Evolutionary conservation across 1,140 invertebrate species (phyloP).

Genomic region (Rhagoletis zephyria): DNA sequence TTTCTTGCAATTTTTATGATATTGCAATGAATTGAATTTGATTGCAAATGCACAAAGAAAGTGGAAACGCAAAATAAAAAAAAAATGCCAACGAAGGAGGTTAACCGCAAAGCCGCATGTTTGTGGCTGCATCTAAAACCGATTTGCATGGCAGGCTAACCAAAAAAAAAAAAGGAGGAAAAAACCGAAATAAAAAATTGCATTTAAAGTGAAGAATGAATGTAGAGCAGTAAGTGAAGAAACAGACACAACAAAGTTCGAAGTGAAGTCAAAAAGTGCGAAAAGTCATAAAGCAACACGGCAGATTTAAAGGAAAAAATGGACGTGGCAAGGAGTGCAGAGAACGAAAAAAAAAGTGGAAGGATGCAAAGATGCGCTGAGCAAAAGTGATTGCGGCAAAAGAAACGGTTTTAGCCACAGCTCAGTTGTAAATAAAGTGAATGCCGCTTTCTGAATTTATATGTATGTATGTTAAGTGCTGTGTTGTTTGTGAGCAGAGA

Average conservation of each 20-base stretch:
- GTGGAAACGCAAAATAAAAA: not conserved
- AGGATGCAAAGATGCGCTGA: not conserved
- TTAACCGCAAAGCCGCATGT: slow-evolving; percentile 39
- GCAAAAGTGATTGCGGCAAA: not conserved
- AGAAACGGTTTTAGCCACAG: not conserved
- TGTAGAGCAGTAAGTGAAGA: too few species aligned
- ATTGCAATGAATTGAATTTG: slow-evolving; percentile 43
- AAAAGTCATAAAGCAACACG: not conserved
- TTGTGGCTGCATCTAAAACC: slow-evolving; percentile 41
- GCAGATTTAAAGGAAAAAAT: not conserved
- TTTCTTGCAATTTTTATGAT: not conserved
- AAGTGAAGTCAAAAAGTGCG: not conserved
- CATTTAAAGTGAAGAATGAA: not conserved
- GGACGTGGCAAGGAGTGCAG: too few species aligned
- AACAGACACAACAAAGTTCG: not conserved
- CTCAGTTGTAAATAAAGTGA: not conserved
- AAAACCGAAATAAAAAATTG: not conserved
- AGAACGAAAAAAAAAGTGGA: not conserved
- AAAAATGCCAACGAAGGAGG: not conserved
- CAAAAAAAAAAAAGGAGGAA: not conserved
- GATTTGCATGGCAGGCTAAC: not conserved
- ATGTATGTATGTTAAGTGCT: not conserved
- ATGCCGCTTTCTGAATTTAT: not conserved
- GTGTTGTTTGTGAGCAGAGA: not conserved
- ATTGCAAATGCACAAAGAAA: slow-evolving; percentile 1